phyloP scores from a whole-genome alignment of 2,888 invertebrate species.

The Rhimphoctona megacephalus region DNA sequence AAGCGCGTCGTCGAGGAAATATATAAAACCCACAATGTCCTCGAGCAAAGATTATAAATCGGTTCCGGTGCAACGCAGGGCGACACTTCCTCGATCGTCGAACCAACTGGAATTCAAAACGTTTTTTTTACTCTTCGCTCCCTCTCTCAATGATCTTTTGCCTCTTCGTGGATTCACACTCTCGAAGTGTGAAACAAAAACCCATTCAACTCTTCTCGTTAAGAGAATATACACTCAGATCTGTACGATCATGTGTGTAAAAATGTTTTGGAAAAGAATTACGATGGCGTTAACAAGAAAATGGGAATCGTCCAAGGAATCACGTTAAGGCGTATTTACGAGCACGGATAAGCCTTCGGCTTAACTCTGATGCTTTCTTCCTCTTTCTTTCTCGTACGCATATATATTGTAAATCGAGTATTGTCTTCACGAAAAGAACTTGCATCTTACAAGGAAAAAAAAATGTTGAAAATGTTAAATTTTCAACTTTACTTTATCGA shows the following conservation, averaged over 20 bases:
- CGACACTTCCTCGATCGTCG: constrained; percentile 51
- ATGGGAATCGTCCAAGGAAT: constrained; percentile 38
- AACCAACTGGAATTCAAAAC: constrained; percentile 17
- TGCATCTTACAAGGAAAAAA: background rate
- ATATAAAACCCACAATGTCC: constrained; percentile 76
- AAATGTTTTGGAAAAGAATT: constrained; percentile 47
- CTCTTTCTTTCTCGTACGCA: background rate
- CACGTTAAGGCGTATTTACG: constrained; percentile 61
- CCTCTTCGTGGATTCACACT: constrained; percentile 25
- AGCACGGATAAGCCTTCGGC: constrained; percentile 44
- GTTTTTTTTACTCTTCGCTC: background rate
- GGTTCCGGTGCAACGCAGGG: constrained; percentile 74
- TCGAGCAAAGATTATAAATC: constrained; percentile 76
- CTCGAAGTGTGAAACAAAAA: constrained; percentile 53
- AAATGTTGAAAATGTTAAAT: background rate
- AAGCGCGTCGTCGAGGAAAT: constrained; percentile 74
- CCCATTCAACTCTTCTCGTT: constrained; percentile 59
- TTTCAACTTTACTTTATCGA: background rate
- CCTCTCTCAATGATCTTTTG: constrained; percentile 1
- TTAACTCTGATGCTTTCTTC: background rate
- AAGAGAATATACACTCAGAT: background rate
- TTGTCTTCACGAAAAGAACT: background rate
- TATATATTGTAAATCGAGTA: background rate
- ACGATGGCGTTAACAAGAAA: constrained; percentile 59
- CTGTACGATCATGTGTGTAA: constrained; percentile 30